Conservation (phyloP, 2,797 vertebrate species). For the Otolemur crassicaudatus region DNA sequence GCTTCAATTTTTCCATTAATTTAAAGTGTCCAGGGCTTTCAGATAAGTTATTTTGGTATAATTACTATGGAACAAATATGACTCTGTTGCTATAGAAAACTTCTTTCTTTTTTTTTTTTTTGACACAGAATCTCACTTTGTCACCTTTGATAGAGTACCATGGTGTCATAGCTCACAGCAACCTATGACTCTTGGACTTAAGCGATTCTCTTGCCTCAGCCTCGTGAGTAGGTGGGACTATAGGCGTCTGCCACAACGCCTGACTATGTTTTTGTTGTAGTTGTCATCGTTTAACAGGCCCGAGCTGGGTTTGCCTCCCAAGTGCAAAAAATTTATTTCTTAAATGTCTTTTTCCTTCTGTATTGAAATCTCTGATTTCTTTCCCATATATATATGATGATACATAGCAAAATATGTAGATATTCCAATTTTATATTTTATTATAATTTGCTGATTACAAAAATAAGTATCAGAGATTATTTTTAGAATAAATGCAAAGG, state of each 20-base stretch:
- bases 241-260: too few relatives aligned
- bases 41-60: slow-evolving; percentile 51
- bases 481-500: background rate
- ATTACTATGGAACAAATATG: background rate
- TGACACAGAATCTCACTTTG: too few relatives aligned
- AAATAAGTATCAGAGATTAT: background rate
- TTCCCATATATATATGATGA: background rate
- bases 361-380: background rate
- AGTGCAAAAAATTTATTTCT: slow-evolving; percentile 14
- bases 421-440: slow-evolving; percentile 26
- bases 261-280: too few relatives aligned
- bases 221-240: too few relatives aligned
- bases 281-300: too few relatives aligned
- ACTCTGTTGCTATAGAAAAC: slow-evolving; percentile 57
- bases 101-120: background rate
- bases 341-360: slow-evolving; percentile 28
- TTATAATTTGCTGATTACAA: background rate
- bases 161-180: too few relatives aligned
- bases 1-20: slow-evolving; percentile 64
- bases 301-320: too few relatives aligned
- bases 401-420: background rate
- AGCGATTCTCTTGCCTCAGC: too few relatives aligned
- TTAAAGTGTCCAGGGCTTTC: slow-evolving; percentile 51
- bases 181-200: too few relatives aligned
- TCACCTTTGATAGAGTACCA: too few relatives aligned